Evolutionary conservation across 2,113 vertebrate genomes (phyloP), one percentile per base, ranked within the genome.

Genomic region (Enhydra lutris): DNA sequence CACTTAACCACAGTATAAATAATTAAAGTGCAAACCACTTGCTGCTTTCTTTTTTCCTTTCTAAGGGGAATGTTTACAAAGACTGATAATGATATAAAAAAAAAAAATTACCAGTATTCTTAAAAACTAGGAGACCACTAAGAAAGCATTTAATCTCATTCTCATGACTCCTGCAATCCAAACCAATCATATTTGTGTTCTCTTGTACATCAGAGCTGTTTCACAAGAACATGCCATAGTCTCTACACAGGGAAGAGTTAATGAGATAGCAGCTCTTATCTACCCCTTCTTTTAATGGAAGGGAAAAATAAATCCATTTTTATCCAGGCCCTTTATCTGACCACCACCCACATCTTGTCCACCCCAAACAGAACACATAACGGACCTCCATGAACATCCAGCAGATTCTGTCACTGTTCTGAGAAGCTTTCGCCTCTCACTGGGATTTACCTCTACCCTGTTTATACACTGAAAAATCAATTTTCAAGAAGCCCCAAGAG

Each of bases 11-110:
- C 42, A 81, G 84, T 73, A 93, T 95, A 96, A 98, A 98, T 98
- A 98, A 98, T 97, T 97, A 95, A 92, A 94, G 89, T 90, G 97
- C 94, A 97, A 97, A 90, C 83, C 92, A 97, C 81, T 98, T 94
- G 88, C 23, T 98, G 63, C 67, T 96, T 67, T 80, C 50, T 94
- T 95, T 94, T 79, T n/a, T 15, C 26, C 26, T 92, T 94, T 88
- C 34, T 57, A 31, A 91, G 81, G 67, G 39, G 59, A 83, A 95
- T 74, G 42, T 95, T 97, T 97, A 93, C 90, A 98, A 97, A 82
- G 76, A 94, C 89, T 55, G 80, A 97, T 76, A 95, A 97, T 81
- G 39, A 57, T 96, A 3, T 50, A n/a, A 57, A 59, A 92, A 89
- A 84, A 89, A 89, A 59, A 65, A 89, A 23, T 21, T 45, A 81